Conservation (phyloP, 2,888 invertebrate species). For the Megaustenia siamemsis region DNA sequence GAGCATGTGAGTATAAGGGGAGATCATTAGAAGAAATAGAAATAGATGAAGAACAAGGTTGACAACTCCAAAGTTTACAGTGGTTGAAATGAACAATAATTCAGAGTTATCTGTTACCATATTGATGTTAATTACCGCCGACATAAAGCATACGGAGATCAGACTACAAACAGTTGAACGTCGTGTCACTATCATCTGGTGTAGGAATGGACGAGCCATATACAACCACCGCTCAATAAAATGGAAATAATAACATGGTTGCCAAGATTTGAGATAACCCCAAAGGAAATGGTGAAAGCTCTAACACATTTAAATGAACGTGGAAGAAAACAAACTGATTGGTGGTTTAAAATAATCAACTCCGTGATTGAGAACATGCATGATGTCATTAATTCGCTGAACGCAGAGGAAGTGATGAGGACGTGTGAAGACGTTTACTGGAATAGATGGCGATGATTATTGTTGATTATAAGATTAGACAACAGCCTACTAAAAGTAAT, state of each 20-base stretch:
- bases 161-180: background rate
- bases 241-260: background rate
- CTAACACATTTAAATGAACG: background rate
- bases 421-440: background rate
- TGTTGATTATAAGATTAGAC: background rate
- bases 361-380: background rate
- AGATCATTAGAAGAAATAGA: too few species aligned
- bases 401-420: background rate
- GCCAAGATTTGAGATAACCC: background rate
- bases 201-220: constrained; percentile 1
- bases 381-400: background rate
- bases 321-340: background rate
- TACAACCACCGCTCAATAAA: constrained; percentile 11
- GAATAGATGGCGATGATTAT: background rate
- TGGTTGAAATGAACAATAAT: too few species aligned
- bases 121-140: too few species aligned
- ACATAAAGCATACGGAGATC: background rate
- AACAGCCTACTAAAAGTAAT: too few species aligned
- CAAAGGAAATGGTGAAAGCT: background rate
- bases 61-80: too few species aligned
- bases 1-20: too few species aligned
- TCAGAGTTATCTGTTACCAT: too few species aligned
- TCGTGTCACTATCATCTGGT: background rate
- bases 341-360: background rate
- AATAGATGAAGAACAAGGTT: too few species aligned